Conservation (phyloP, 2,797 vertebrate genomes). For the Protonibea diacanthus region DNA sequence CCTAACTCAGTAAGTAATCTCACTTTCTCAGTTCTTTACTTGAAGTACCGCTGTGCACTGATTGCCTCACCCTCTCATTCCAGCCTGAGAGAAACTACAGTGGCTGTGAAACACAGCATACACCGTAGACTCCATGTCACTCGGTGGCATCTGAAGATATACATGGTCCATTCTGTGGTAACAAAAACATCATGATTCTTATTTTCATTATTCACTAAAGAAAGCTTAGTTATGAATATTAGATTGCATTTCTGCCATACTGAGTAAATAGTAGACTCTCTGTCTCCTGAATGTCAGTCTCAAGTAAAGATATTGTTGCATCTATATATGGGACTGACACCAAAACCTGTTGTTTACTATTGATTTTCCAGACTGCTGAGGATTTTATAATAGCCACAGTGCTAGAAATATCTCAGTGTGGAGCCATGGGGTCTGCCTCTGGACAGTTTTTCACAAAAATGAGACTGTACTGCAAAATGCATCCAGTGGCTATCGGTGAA, state of each 20-base stretch:
- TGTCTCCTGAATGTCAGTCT: not conserved
- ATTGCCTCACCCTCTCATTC: too few species aligned
- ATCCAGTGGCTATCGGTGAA: not conserved
- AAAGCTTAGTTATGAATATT: too few species aligned
- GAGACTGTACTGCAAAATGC: not conserved
- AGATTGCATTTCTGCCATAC: too few species aligned
- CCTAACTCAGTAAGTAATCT: too few species aligned
- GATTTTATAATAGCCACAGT: not conserved
- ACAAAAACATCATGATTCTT: too few species aligned
- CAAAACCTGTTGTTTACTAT: slow-evolving; percentile 17
- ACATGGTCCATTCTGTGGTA: too few species aligned
- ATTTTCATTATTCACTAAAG: too few species aligned
- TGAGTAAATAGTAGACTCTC: not conserved
- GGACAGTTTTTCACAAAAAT: not conserved
- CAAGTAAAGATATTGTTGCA: slow-evolving; percentile 4
- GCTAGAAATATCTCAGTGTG: not conserved
- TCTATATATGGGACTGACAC: not conserved
- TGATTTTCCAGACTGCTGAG: slow-evolving; percentile 33
- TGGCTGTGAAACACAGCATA: too few species aligned
- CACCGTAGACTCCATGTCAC: too few species aligned
- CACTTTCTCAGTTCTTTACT: not conserved
- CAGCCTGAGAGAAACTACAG: too few species aligned
- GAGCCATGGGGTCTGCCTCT: not conserved
- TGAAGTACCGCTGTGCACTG: too few species aligned
- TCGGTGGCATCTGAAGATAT: too few species aligned